A percentile compares a stretch with the other conserved stretches of the same genome.
Evolutionary conservation across 2,797 vertebrate genomes (phyloP).

Genomic region (Cynodonichthys magdalenae): DNA sequence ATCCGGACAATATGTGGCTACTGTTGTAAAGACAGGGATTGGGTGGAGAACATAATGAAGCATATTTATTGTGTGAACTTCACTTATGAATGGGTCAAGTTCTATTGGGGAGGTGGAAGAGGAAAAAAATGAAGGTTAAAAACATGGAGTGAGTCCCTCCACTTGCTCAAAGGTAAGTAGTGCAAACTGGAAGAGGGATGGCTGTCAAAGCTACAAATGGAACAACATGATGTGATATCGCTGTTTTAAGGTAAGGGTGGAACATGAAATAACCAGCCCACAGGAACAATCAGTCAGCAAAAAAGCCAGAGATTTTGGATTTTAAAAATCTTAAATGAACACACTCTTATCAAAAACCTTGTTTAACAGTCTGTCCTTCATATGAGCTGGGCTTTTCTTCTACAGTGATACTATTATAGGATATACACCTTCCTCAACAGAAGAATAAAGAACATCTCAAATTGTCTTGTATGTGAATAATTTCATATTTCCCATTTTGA

Average conservation of each 20-base stretch:
- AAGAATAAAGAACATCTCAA: conserved; percentile 12
- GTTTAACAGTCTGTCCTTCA: conserved; percentile 24
- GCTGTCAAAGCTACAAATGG: not conserved
- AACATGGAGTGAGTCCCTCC: not conserved
- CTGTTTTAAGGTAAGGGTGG: conserved; percentile 5
- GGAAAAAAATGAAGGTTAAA: not conserved
- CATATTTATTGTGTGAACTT: not conserved
- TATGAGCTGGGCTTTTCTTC: conserved; percentile 18
- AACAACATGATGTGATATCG: not conserved
- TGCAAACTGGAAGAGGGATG: not conserved
- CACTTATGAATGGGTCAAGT: not conserved
- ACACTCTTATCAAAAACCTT: conserved; percentile 25
- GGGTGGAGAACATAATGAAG: too few relatives aligned
- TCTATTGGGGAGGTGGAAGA: not conserved
- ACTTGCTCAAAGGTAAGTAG: conserved; percentile 14
- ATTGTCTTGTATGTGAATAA: conserved; percentile 10
- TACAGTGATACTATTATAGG: conserved; percentile 35
- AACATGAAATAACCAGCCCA: not conserved
- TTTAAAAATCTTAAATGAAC: conserved; percentile 1
- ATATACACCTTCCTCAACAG: conserved; percentile 7
- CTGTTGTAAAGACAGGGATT: too few relatives aligned
- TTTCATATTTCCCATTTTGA: conserved; percentile 19
- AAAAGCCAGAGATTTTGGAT: not conserved
- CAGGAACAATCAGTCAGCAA: not conserved
- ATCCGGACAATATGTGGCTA: too few relatives aligned